These are phyloP conservation scores for Peribatodes rhomboidaria DNA, from an alignment of 2,888 invertebrate genomes.

Conservation along the genomic window DNA sequence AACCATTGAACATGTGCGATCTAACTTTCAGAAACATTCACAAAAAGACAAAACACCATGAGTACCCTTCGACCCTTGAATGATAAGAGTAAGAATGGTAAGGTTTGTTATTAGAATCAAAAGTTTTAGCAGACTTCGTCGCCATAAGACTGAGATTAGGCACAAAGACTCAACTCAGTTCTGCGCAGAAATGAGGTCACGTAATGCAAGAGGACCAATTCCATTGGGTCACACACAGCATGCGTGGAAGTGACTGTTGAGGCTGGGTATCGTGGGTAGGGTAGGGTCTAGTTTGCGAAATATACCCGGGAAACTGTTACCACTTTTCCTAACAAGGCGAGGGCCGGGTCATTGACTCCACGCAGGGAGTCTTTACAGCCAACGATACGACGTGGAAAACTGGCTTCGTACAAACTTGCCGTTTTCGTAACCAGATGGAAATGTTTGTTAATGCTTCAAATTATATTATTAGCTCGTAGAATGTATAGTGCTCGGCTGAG, in stretches of 20 bases:
- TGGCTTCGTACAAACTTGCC: neutral
- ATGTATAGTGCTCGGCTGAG: too few species aligned
- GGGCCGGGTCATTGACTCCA: slow-evolving; percentile 60
- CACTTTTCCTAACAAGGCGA: slow-evolving; percentile 66
- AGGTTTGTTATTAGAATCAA: too few species aligned
- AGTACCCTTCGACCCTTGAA: too few species aligned
- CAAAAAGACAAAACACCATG: too few species aligned
- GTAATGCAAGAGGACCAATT: slow-evolving; percentile 47
- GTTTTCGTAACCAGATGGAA: neutral
- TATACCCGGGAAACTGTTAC: slow-evolving; percentile 51
- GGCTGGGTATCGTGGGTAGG: neutral
- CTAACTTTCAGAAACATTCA: too few species aligned
- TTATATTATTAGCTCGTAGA: neutral
- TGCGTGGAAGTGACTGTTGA: slow-evolving; percentile 14
- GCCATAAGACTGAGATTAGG: neutral
- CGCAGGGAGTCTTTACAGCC: slow-evolving; percentile 48
- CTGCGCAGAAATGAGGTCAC: slow-evolving; percentile 7
- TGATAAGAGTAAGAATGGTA: too few species aligned
- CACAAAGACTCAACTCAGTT: neutral
- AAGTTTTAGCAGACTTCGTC: neutral
- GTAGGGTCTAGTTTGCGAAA: slow-evolving; percentile 48
- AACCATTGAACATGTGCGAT: too few species aligned
- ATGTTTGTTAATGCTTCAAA: neutral
- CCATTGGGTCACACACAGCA: slow-evolving; percentile 37
- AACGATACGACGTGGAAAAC: slow-evolving; percentile 47